Base-by-base conservation (phyloP, 2,888 invertebrate species). In the Candidula unifasciata region DNA sequence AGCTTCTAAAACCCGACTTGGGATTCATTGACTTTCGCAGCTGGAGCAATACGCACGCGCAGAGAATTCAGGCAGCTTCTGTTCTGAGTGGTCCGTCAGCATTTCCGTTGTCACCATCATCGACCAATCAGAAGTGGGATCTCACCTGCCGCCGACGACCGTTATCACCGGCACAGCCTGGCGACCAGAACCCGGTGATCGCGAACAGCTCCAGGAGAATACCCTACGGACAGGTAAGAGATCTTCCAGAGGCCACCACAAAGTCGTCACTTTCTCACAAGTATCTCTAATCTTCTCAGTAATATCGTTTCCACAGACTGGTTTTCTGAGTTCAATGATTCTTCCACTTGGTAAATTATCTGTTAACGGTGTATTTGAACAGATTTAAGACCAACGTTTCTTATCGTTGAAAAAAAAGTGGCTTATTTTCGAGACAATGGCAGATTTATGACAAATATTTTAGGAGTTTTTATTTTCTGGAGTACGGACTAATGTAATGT, bases 51-150 rank as follows among this genome's bases (percentile, higher is more conserved):
- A 44, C 73, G 73, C 73, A 73, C 73, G 73, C 73, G 73, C 73
- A 52, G n/a, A 52, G n/a, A 73, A 13, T 44, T 27, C 16, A 2
- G n/a, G 44, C 44, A 24, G 21, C 21, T 35, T 69, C 37, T 24
- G 18, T 73, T 73, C 73, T 73, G 73, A 73, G 73, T 71, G 71
- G 71, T 37, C 37, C 71, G 71, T 52, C 73, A 44, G 13, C 73
- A 44, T 10, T 44, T 73, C 73, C 8, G 44, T 52, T 73, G 73
- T 73, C 73, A n/a, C 73, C 52, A 52, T 21, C 10, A 3, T 44
- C 73, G 52, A 73, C 73, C 73, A 73, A 73, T 73, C 44, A 73
- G 73, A 1, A 44, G 27, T 37, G 24, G 44, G 24, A n/a, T 73
- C 73, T 73, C n/a, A 73, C 73, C 73, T 73, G 73, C 73, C 44